Evolutionary conservation across 2,888 invertebrate genomes (phyloP).

Genomic region (Temnothorax rugatulus): DNA sequence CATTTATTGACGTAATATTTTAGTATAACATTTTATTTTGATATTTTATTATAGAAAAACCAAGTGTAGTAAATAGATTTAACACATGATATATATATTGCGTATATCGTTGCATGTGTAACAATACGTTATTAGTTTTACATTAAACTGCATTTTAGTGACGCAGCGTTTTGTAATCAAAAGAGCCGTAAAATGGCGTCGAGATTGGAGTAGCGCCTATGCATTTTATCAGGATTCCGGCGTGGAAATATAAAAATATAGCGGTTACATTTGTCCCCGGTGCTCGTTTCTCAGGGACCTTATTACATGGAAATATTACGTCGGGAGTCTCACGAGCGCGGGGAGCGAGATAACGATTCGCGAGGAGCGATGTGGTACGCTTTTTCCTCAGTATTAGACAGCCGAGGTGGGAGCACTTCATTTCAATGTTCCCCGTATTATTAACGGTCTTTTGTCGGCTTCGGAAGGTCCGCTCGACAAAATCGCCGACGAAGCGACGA

Average conservation of each 20-base stretch:
- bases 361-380: conserved; percentile 40
- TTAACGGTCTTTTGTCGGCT: conserved; percentile 48
- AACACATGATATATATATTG: background rate
- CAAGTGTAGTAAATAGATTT: background rate
- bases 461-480: conserved; percentile 13
- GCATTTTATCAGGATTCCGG: conserved; percentile 15
- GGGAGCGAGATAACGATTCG: conserved; percentile 38
- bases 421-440: conserved; percentile 53
- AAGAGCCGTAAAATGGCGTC: background rate
- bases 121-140: background rate
- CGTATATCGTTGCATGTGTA: background rate
- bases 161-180: conserved; percentile 10
- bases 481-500: conserved; percentile 36
- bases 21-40: background rate
- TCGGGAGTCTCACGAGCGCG: background rate
- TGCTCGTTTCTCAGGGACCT: conserved; percentile 45
- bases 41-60: background rate
- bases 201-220: background rate
- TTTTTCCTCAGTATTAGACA: conserved; percentile 53
- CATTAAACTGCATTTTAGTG: conserved; percentile 10
- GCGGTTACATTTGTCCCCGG: conserved; percentile 45
- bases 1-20: background rate
- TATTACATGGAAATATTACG: conserved; percentile 51
- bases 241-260: conserved; percentile 48
- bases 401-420: conserved; percentile 34